Conservation (phyloP, 2,888 invertebrate genomes). For the Teleiodes luculella region DNA sequence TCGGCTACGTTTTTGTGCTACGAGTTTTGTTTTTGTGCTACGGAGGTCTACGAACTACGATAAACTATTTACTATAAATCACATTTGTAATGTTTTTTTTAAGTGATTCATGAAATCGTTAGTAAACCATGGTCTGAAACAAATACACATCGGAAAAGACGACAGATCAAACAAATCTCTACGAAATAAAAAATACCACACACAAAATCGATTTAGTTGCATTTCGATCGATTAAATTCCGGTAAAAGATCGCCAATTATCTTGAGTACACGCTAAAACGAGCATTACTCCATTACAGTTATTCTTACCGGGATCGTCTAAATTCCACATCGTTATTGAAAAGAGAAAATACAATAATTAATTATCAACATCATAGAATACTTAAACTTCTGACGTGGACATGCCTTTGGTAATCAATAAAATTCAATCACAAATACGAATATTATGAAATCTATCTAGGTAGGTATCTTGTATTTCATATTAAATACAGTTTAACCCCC, state of each 20-base stretch:
- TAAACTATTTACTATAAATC: no score
- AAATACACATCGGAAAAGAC: conserved; percentile 13
- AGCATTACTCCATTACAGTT: conserved; percentile 25
- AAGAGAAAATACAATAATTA: conserved; percentile 59
- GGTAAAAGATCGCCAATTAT: conserved; percentile 21
- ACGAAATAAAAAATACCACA: conserved; percentile 15
- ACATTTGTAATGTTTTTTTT: neutral
- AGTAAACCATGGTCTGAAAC: conserved; percentile 36
- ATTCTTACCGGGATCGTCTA: conserved; percentile 75
- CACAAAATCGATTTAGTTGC: conserved; percentile 47
- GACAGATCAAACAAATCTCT: conserved; percentile 20
- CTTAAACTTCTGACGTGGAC: neutral
- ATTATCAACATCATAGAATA: conserved; percentile 33
- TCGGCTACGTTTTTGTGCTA: no score
- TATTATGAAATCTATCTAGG: no score
- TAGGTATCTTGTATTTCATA: no score
- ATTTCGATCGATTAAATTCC: conserved; percentile 20
- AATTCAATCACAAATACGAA: no score
- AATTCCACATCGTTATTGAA: conserved; percentile 69
- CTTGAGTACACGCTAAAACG: conserved; percentile 21
- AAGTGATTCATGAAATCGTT: neutral
- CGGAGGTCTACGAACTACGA: no score
- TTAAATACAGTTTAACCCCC: no score
- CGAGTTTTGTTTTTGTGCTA: neutral
- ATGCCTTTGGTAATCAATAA: neutral